Evolutionary conservation across 2,888 invertebrate species (phyloP).

Genomic region (Meteorus colon): DNA sequence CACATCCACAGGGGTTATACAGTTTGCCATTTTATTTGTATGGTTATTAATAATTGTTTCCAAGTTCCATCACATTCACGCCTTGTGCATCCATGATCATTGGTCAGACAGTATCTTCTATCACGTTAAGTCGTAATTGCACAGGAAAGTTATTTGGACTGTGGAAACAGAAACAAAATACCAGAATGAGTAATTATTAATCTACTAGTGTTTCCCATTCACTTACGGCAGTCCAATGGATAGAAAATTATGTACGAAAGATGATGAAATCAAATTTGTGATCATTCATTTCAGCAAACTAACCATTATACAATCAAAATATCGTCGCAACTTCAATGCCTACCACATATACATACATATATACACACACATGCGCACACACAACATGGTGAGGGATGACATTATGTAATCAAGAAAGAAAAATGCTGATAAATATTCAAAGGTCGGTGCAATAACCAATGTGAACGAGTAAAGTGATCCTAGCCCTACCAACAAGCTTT

Average conservation of each 20-base stretch:
- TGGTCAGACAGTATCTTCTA: constrained; percentile 69
- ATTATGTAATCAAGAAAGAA: constrained; percentile 6
- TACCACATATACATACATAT: not conserved
- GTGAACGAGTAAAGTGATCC: constrained; percentile 62
- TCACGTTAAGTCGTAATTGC: constrained; percentile 60
- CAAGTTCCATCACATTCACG: constrained; percentile 32
- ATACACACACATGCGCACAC: not conserved
- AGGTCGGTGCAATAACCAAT: constrained; percentile 45
- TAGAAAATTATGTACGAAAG: not conserved
- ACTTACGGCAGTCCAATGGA: not conserved
- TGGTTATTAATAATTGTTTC: constrained; percentile 21
- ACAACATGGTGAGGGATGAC: constrained; percentile 30
- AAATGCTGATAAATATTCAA: constrained; percentile 35
- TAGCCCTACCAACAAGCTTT: constrained; percentile 72
- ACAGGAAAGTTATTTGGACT: constrained; percentile 20
- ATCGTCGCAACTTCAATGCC: not conserved
- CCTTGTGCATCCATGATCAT: constrained; percentile 29
- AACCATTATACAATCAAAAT: constrained; percentile 5
- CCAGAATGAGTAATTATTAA: constrained; percentile 42
- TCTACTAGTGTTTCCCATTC: not conserved
- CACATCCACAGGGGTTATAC: not conserved
- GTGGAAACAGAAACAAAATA: constrained; percentile 38
- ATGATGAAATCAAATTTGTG: not conserved
- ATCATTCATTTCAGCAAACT: not conserved
- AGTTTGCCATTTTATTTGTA: constrained; percentile 14